Base-by-base conservation (phyloP, 2,113 vertebrate genomes). In the Chaetops frenatus region DNA sequence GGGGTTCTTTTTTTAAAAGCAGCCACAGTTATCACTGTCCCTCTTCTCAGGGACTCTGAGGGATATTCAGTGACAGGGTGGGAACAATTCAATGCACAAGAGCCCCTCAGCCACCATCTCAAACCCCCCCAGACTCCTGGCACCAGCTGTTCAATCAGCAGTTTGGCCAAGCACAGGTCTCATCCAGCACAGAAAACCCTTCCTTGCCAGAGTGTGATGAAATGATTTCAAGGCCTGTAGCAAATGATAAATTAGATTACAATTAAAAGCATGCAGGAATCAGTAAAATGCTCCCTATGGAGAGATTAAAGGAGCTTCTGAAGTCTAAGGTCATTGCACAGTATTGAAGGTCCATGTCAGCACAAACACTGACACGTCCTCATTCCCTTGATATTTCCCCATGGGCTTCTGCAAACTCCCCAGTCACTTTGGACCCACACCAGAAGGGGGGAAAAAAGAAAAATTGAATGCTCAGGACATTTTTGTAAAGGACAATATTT, bases 181-280 rank as follows among this genome's bases (percentile, higher is more conserved):
- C 74, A 73, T 42, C 77, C 69, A n/a, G 82, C 82, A 44, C 3
- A 73, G 44, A 85, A 85, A 81, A 66, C 12, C 27, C 7, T n/a
- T 65, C 79, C 67, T 81, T 70, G 76, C 66, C 62, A 80, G 38
- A 47, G 24, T 15, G 64, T 44, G 79, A 92, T 74, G 71, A 96
- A 89, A 50, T 80, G 1, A 85, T 50, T 91, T 73, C 84, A 91
- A 88, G 45, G 89, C 45, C 62, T 66, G 36, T 82, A 91, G 81
- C 45, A 90, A 93, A 83, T 51, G 64, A 86, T 73, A 88, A 96
- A 93, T 95, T 66, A 85, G 64, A 66, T 31, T 51, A 38, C 82
- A 91, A 91, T 88, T 96, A 90, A 93, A 92, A 90, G 67, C 71
- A 78, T 62, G 54, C 54, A 83, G 38, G 70, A 80, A 95, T 36